Evolutionary conservation across 2,888 invertebrate species (phyloP).

Genomic region (Smittia aterrima): DNA sequence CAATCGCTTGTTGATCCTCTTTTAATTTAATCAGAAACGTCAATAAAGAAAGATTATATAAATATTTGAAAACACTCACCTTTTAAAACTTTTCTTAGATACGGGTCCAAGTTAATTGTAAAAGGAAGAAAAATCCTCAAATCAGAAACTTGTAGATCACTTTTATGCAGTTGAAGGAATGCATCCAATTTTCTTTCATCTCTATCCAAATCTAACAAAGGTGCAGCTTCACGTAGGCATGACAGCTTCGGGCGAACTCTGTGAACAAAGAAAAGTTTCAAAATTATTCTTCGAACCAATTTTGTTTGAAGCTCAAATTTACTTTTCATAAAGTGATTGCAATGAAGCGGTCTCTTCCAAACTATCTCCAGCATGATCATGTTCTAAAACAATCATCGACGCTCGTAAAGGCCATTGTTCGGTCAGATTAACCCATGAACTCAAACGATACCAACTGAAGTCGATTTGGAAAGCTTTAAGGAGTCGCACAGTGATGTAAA

Average conservation of each 20-base stretch:
- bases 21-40: constrained; percentile 45
- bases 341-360: constrained; percentile 83
- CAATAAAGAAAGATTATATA: constrained; percentile 6
- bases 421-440: constrained; percentile 97
- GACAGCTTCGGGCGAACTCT: constrained; percentile 81
- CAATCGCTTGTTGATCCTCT: constrained; percentile 70
- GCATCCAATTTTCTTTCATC: constrained; percentile 94
- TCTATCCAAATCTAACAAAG: constrained; percentile 85
- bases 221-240: constrained; percentile 80
- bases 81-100: constrained; percentile 93
- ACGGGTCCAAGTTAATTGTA: constrained; percentile 97
- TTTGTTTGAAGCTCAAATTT: constrained; percentile 49
- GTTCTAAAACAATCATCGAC: constrained; percentile 95
- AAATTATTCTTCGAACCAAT: background rate
- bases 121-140: constrained; percentile 95
- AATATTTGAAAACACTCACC: constrained; percentile 58
- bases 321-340: constrained; percentile 92
- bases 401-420: constrained; percentile 99
- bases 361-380: constrained; percentile 83
- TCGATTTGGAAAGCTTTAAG: constrained; percentile 98
- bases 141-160: constrained; percentile 80
- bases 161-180: constrained; percentile 84
- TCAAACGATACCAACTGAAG: constrained; percentile 97
- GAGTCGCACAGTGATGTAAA: constrained; percentile 94
- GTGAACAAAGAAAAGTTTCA: constrained; percentile 42